Evolutionary conservation across 1,140 invertebrate species (phyloP), one percentile per base, ranked within the genome.

Genomic region (Zaprionus lachaisei): DNA sequence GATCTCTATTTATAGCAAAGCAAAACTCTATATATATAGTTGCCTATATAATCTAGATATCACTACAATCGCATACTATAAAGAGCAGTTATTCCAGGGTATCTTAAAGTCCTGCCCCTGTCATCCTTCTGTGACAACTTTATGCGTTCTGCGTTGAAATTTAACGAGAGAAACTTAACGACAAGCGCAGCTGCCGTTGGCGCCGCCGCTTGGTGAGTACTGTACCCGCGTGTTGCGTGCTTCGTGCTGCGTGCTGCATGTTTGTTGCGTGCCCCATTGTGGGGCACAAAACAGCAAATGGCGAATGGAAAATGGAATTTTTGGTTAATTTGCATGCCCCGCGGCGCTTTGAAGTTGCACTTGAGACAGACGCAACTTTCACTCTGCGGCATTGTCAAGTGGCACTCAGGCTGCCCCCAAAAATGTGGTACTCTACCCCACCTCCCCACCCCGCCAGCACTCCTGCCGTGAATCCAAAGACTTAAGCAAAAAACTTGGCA

Each of bases 331-430:
- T 72, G 73, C 73, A 72, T 76, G 73, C 34, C 73, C 41, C 68
- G 60, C 44, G 56, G 73, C 73, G 69, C 47, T 72, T 61, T 76
- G 37, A 57, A 74, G 72, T 69, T 68, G 54, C 73, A 76, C 73
- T 76, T 54, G 73, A 76, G 73, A 76, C 73, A 76, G 73, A 72
- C 68, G 69, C 68, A 72, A 58, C 73, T 65, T 72, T 51, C 37
- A 54, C 67, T 70, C 54, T 58, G 34, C 20, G 67, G 73, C 73
- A 76, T 26, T n/a, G 9, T 22, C 28, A 12, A 72, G 73, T 64
- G 73, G 20, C 61, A 60, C 47, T 61, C 17, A 5, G 11, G 14
- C 4, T 14, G 28, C 9, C 38, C 41, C 15, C 22, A 24, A 41
- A 5, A 54, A n/a, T 51, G 15, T 22, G 20, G 37, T 49, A 20